Conservation (phyloP, 2,113 vertebrate species). For the Crotalus helleri region DNA sequence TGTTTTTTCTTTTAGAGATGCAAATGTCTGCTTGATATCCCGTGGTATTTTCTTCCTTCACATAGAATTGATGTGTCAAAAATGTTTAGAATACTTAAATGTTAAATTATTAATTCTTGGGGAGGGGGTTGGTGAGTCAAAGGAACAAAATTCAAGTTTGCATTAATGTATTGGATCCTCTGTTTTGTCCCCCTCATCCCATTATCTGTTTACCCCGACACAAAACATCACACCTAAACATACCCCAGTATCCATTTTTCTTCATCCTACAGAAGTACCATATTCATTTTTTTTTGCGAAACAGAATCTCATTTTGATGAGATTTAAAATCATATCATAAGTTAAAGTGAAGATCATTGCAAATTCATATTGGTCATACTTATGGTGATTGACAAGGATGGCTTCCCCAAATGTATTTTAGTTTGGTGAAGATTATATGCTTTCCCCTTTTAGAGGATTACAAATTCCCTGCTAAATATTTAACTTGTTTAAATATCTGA, state of each 20-base stretch:
- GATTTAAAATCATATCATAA: neutral
- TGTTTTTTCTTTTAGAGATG: neutral
- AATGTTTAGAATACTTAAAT: constrained; percentile 31
- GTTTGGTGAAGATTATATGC: neutral
- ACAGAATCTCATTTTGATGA: neutral
- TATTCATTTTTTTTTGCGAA: neutral
- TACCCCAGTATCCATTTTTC: neutral
- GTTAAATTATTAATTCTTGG: constrained; percentile 19
- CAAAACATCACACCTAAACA: neutral
- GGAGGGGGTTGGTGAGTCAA: neutral
- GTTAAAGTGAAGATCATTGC: neutral
- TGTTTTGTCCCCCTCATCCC: neutral
- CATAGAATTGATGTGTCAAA: constrained; percentile 27
- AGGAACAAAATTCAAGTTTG: constrained; percentile 9
- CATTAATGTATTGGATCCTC: neutral
- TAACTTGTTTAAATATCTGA: neutral
- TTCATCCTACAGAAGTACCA: neutral
- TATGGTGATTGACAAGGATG: neutral
- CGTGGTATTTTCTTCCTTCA: constrained; percentile 31
- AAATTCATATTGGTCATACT: neutral
- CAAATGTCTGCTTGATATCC: constrained; percentile 11
- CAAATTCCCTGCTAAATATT: neutral
- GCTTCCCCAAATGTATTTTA: neutral
- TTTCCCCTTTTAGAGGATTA: neutral
- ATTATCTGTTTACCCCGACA: neutral